Conservation (phyloP, 2,113 vertebrate species). For the Trematomus loennbergii region DNA sequence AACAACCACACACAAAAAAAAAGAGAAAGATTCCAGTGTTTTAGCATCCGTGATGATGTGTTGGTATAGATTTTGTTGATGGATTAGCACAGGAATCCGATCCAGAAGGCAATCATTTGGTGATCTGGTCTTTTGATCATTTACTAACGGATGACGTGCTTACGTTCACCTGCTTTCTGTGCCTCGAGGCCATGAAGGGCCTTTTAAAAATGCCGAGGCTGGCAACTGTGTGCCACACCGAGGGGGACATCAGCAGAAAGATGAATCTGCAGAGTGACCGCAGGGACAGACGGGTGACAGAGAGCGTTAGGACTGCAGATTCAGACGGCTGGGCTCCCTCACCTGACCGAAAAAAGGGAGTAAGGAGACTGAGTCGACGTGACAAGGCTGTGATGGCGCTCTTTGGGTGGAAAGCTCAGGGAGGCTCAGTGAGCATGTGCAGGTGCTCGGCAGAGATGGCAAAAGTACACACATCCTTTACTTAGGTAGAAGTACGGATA, state of each 20-base stretch:
- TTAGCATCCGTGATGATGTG: too few relatives aligned
- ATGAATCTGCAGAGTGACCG: constrained; percentile 67
- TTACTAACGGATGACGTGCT: constrained; percentile 19
- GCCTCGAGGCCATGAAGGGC: constrained; percentile 62
- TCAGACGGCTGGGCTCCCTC: constrained; percentile 58
- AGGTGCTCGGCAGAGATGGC: constrained; percentile 29
- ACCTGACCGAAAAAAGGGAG: constrained; percentile 47
- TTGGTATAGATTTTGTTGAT: constrained; percentile 53
- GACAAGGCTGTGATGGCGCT: constrained; percentile 53
- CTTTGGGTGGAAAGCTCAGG: constrained; percentile 16
- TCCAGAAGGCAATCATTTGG: constrained; percentile 51
- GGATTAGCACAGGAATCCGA: constrained; percentile 40
- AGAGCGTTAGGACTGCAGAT: constrained; percentile 62
- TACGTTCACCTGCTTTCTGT: constrained; percentile 49
- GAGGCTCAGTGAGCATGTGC: constrained; percentile 51
- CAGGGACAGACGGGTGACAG: constrained; percentile 78
- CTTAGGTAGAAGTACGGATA: too few relatives aligned
- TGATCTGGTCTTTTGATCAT: constrained; percentile 59
- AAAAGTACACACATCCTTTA: too few relatives aligned
- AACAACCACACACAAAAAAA: constrained; percentile 75
- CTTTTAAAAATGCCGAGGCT: constrained; percentile 68
- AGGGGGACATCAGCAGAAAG: constrained; percentile 76
- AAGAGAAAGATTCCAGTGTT: constrained; percentile 68
- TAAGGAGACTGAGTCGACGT: constrained; percentile 49
- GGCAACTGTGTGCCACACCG: constrained; percentile 61